Percentiles rank a stretch among this genome's conserved stretches.
phyloP scores from a whole-genome alignment of 2,888 invertebrate species.

The Mimachlamys varia region DNA sequence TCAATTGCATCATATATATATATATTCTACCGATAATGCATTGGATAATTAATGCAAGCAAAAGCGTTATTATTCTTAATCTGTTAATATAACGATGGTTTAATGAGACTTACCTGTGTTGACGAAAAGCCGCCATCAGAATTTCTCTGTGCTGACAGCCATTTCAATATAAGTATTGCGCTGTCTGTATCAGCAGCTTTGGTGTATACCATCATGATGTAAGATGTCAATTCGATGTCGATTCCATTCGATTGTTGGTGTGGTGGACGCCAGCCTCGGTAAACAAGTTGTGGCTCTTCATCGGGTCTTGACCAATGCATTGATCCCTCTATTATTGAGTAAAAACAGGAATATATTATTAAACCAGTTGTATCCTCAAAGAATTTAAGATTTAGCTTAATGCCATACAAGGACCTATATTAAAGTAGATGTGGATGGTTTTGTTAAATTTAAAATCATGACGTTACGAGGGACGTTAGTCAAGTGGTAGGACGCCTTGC shows the following conservation, averaged over 20 bases:
- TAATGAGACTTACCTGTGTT: conserved; percentile 76
- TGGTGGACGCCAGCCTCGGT: conserved; percentile 50
- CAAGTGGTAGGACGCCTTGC: too few species aligned
- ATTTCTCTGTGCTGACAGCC: conserved; percentile 77
- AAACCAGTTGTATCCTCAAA: too few species aligned
- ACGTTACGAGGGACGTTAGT: too few species aligned
- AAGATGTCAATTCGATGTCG: conserved; percentile 78
- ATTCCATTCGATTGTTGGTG: conserved; percentile 66
- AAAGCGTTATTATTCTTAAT: too few species aligned
- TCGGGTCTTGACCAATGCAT: conserved; percentile 69
- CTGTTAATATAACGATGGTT: too few species aligned
- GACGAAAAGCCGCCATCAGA: conserved; percentile 79
- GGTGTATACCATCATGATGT: conserved; percentile 74
- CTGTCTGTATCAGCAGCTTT: conserved; percentile 58
- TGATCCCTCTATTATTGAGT: conserved; percentile 64
- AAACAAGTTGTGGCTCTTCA: conserved; percentile 36
- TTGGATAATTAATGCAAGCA: too few species aligned
- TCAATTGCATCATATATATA: too few species aligned
- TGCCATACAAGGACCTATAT: too few species aligned
- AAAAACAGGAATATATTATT: not conserved
- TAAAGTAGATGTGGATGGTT: too few species aligned
- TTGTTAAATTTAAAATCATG: too few species aligned
- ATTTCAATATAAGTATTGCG: conserved; percentile 74
- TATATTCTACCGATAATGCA: too few species aligned
- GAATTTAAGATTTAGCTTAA: too few species aligned